Base-by-base conservation (phyloP, 37 sponge, comb jelly and placozoan species). In the Aplysina aerophoba region DNA sequence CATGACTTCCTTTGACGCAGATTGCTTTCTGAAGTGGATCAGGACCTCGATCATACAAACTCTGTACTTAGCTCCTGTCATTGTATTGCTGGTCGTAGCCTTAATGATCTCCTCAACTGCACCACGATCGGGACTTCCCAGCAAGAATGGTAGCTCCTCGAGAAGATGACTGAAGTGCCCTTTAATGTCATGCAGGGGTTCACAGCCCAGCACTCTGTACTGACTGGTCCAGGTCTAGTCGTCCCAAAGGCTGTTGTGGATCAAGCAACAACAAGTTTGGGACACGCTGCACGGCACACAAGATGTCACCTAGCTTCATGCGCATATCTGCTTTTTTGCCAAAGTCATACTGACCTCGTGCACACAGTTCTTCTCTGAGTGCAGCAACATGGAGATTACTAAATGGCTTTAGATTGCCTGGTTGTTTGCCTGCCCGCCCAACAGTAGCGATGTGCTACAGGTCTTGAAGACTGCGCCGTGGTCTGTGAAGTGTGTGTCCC, bases 131-230 rank as follows among this genome's bases (percentile, higher is more conserved):
- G 44, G 54, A 15, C 79, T 27, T 19, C 4, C 4, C 40, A 83
- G 53, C 19, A 83, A 50, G 66, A 19, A 20, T 38, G 55, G 68
- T 83, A 83, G 13, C 13, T 83, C 68, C 5, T 58, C 36, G 2
- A 65, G 55, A 24, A 63, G 83, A 39, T 83, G 57, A 31, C 59
- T 30, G 53, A 65, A 15, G 83, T 83, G 68, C n/a, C 62, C 80
- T 80, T 81, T 81, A 0, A 81, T 4, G 31, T 83, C 83, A 65
- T 83, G 83, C 16, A 83, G 68, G 1, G 68, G 83, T 60, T 83
- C 83, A 65, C 67, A 83, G 59, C 64, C 54, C 14, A 80, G 61
- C 16, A 80, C 37, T 24, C 31, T 30, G 6, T 80, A 80, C 16
- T 80, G 16, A 8, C n/a, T n/a, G 59, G 25, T 12, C 59, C 15